Evolutionary conservation across 2,113 vertebrate species (phyloP).

Genomic region (Nerophis lumbriciformis): DNA sequence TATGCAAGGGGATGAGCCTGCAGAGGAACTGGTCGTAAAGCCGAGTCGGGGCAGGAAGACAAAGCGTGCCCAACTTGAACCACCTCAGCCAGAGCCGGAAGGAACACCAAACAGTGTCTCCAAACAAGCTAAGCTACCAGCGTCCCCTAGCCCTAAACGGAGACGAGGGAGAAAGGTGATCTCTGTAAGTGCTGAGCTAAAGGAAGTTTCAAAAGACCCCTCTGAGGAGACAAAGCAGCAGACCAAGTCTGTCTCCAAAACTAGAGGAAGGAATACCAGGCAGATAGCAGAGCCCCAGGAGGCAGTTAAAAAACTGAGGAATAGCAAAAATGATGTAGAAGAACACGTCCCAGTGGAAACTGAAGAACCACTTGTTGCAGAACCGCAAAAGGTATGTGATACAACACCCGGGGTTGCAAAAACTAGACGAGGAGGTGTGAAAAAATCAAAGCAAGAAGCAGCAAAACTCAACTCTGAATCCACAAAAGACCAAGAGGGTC

Average conservation of each 20-base stretch:
- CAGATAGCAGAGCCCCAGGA: conserved; percentile 22
- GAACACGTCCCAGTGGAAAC: conserved; percentile 5
- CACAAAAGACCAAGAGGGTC: conserved; percentile 17
- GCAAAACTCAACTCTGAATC: conserved; percentile 7
- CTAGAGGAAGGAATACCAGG: conserved; percentile 35
- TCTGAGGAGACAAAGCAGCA: conserved; percentile 14
- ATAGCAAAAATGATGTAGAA: conserved; percentile 35
- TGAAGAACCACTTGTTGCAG: conserved; percentile 3
- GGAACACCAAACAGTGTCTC: background rate
- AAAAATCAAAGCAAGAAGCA: conserved; percentile 20
- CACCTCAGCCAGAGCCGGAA: conserved; percentile 10
- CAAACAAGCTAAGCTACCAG: conserved; percentile 1
- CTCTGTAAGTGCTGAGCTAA: conserved; percentile 11
- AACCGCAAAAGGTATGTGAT: background rate
- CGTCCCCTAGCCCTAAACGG: conserved; percentile 12
- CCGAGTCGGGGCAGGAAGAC: conserved; percentile 41
- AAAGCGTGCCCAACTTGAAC: conserved; percentile 20
- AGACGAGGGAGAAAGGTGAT: conserved; percentile 43
- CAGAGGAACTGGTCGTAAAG: conserved; percentile 28
- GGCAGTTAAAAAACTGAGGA: conserved; percentile 20
- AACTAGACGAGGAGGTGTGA: conserved; percentile 27
- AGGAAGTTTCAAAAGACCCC: conserved; percentile 9
- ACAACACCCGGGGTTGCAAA: conserved; percentile 10
- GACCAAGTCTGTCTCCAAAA: conserved; percentile 25
- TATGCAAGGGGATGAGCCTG: background rate